Evolutionary conservation across 2,113 vertebrate species (phyloP), one percentile per base, ranked within the genome.

Genomic region (Microtus ochrogaster): DNA sequence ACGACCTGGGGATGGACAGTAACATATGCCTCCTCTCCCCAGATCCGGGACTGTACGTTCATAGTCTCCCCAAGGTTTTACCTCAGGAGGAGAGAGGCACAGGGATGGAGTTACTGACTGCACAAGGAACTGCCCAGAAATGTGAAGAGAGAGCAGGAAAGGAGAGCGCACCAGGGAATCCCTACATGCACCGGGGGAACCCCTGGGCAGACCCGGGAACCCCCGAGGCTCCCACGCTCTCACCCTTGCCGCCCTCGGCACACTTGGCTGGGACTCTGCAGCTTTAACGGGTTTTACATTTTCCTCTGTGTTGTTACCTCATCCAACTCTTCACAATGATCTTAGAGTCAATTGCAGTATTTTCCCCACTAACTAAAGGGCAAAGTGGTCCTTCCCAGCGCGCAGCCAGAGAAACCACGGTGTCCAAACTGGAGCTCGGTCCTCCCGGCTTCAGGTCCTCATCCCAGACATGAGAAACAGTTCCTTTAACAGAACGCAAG

Each of bases 51-150:
- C 72, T 66, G 21, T 30, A 87, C 44, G 44, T 66, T 68, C 47
- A 78, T n/a, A 77, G 87, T 93, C 81, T 87, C 74, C 79, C 22
- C 2, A 76, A 28, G 65, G 76, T 72, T 93, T 78, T 91, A 96
- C 66, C 68, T 89, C 77, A 76, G 22, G 87, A 17, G 24, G 86
- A 92, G 78, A 95, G 76, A 87, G 33, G 30, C 13, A 6, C 44
- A 44, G 58, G 66, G 73, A 89, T 77, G 82, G 74, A 66, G 72
- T 33, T 28, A 36, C 24, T 44, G 72, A 39, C 63, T 65, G 41
- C 90, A 79, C 77, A 76, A 19, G 28, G 26, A 93, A 88, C 22
- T 84, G 28, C 74, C 14, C 36, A 86, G 26, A 9, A 85, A 49
- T 39, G 2, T 49, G 49, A 91, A 49, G 33, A 84, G 16, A 55